phyloP scores from a whole-genome alignment of 2,888 invertebrate species.

The Melinaea marsaeus region DNA sequence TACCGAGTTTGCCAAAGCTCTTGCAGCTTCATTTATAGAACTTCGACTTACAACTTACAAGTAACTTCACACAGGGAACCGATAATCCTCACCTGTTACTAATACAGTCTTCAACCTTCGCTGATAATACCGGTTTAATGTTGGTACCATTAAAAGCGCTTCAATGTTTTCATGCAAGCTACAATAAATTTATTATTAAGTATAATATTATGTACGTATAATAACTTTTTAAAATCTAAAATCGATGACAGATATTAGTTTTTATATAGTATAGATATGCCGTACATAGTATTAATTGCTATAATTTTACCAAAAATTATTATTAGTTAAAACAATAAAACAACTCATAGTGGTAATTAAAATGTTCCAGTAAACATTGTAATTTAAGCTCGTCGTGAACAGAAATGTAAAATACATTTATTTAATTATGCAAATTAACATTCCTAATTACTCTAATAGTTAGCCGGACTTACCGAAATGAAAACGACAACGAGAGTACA shows the following conservation, averaged over 20 bases:
- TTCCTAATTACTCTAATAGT: conserved; percentile 35
- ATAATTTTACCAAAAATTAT: no score
- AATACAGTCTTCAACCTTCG: conserved; percentile 33
- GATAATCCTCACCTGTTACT: conserved; percentile 39
- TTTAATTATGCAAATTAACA: conserved; percentile 34
- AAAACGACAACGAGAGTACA: conserved; percentile 53
- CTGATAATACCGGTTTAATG: conserved; percentile 57
- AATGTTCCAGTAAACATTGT: conserved; percentile 6
- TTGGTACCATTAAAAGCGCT: conserved; percentile 50
- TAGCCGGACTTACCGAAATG: conserved; percentile 55
- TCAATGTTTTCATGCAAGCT: conserved; percentile 15
- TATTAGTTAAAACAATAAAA: background rate
- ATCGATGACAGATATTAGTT: no score
- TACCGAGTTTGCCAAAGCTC: background rate
- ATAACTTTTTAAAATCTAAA: no score
- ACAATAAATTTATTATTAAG: background rate
- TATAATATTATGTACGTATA: no score
- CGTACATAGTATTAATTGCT: no score
- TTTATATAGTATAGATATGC: no score
- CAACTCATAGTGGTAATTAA: background rate
- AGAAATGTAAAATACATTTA: conserved; percentile 19
- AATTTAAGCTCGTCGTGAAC: conserved; percentile 20
- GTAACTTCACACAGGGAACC: conserved; percentile 29
- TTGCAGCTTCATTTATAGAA: background rate
- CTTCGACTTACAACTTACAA: conserved; percentile 5